Evolutionary conservation across 2,888 invertebrate genomes (phyloP), one percentile per base, ranked within the genome.

Genomic region (Nineta flava): DNA sequence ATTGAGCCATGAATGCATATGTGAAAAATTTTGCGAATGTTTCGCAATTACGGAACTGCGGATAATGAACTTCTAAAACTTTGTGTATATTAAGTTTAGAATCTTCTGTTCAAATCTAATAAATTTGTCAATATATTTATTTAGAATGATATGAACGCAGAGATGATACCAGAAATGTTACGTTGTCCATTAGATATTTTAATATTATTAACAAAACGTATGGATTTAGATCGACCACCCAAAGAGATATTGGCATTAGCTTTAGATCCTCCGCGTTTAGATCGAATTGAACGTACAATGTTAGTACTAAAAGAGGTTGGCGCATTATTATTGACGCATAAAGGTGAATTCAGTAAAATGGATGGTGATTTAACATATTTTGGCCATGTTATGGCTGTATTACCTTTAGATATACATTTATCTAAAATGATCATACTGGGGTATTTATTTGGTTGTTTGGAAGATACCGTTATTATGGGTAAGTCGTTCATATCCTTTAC

Each of bases 341-440:
- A 76, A 38, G 76, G 72, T 0, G 60, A 65, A 17, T 74, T 73
- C 61, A 63, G 66, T 13, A 59, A 68, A 0, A 69, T 74, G 12
- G 93, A 96, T 64, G 96, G 95, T 0, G 86, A 92, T 55, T 60
- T 96, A 44, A 94, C 94, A 0, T 85, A 81, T 64, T 67, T 95
- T 56, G 96, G 96, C 0, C 72, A 74, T 9, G 73, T 95, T 0
- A 84, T 94, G 81, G 81, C 87, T 0, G 68, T 69, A 38, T 66
- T 96, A 41, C 96, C 96, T 0, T 61, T 96, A 1, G 87, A 93
- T 62, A 81, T 92, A 26, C 77, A 76, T 50, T 66, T 91, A 4
- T 76, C 87, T 9, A 92, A 93, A 60, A 69, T 96, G 10, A 85
- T 96, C 51, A 71, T 91, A 51, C 68, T 95, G 3, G 95, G 95